Percentiles rank a stretch among this genome's conserved stretches.
Conservation (phyloP, 2,797 vertebrate species). For the Pseudochirops corinnae region DNA sequence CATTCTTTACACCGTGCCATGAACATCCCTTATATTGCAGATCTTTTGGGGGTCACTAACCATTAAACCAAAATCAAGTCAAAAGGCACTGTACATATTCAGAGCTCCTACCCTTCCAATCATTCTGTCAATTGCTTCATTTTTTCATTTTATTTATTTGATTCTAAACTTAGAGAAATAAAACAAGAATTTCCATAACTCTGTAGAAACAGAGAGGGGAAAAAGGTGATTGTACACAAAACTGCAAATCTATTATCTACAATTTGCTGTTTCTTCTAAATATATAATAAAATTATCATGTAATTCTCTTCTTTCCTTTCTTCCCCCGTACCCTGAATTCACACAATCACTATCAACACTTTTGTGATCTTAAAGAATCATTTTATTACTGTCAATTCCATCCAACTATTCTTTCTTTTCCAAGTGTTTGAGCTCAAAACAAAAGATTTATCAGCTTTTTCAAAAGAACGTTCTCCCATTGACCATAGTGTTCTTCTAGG, state of each 20-base stretch:
- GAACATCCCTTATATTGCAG: not conserved
- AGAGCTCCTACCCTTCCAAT: not conserved
- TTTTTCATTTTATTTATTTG: not conserved
- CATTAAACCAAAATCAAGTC: not conserved
- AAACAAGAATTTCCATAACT: not conserved
- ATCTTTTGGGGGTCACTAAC: not conserved
- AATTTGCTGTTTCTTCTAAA: not conserved
- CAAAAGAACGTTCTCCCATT: conserved; percentile 55
- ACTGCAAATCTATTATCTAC: not conserved
- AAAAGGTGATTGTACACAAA: not conserved
- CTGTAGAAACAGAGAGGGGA: not conserved
- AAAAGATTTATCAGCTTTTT: conserved; percentile 22
- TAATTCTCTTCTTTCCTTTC: no score
- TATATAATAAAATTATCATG: not conserved
- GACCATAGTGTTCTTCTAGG: not conserved
- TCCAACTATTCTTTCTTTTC: conserved; percentile 60
- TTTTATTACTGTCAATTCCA: conserved; percentile 57
- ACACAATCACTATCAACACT: not conserved
- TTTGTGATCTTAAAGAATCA: conserved; percentile 65
- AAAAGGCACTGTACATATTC: not conserved
- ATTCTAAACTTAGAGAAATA: not conserved
- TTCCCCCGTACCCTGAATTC: not conserved
- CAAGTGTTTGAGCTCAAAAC: conserved; percentile 54
- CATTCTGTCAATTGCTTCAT: not conserved
- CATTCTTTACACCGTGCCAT: not conserved